phyloP scores from a whole-genome alignment of 2,888 invertebrate species.

The Ichneumoninae sp. region DNA sequence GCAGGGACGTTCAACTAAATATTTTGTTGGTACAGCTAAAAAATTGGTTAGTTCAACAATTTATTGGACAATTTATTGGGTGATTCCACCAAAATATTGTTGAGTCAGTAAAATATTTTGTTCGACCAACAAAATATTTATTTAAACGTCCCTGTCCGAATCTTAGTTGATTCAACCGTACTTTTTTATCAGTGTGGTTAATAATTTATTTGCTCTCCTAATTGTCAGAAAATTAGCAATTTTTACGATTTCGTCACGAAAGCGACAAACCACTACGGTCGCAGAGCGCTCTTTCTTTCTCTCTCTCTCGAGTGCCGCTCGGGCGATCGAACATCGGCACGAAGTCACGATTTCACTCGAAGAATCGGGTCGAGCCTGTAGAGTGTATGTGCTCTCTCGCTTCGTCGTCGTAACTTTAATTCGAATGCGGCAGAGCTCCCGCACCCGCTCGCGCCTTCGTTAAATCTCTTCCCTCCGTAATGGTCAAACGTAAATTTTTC shows the following conservation, averaged over 20 bases:
- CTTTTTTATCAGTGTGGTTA: too few relatives aligned
- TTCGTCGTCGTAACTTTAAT: conserved; percentile 5
- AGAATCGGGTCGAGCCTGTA: conserved; percentile 53
- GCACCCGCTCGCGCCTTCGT: neutral
- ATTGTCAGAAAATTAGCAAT: conserved; percentile 43
- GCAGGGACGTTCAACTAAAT: too few relatives aligned
- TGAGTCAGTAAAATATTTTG: too few relatives aligned
- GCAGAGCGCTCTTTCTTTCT: conserved; percentile 1
- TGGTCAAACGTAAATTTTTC: neutral
- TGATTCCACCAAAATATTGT: too few relatives aligned
- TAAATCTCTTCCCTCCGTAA: neutral
- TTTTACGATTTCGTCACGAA: conserved; percentile 39
- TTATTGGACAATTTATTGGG: too few relatives aligned
- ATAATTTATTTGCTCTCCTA: neutral
- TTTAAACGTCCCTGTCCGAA: too few relatives aligned
- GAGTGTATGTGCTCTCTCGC: conserved; percentile 10
- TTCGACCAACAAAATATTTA: too few relatives aligned
- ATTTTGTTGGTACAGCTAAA: too few relatives aligned
- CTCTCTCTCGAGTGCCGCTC: conserved; percentile 7
- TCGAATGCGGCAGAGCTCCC: neutral
- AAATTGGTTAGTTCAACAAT: too few relatives aligned
- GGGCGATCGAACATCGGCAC: conserved; percentile 35
- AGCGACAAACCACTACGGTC: conserved; percentile 21
- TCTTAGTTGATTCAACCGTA: too few relatives aligned
- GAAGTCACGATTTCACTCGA: conserved; percentile 55